Evolutionary conservation across 2,888 invertebrate genomes (phyloP), one percentile per base, ranked within the genome.

Genomic region (Psylliodes chrysocephalus): DNA sequence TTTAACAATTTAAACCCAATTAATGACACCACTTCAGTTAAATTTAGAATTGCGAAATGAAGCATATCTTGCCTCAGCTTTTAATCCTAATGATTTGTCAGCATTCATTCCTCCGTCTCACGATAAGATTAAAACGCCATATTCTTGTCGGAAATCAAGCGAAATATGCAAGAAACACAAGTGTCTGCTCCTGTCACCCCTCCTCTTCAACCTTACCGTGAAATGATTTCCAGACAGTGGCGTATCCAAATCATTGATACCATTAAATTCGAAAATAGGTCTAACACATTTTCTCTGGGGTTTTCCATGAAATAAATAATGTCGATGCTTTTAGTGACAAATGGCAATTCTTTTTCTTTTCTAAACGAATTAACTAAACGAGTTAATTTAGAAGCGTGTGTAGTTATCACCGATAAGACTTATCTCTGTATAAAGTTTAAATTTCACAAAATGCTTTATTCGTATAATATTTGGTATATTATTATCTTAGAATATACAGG

Each of bases 111-210:
- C 22, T 55, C 19, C 30, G 33, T 55, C 49, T n/a, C 30, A 46
- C 17, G 46, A 62, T 62, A 49, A 62, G 55, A 62, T 62, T 55
- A 33, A 62, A 62, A 62, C 40, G 61, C 49, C 55, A 33, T 62
- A 62, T 62, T 54, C 53, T 55, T 55, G 55, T 55, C 61, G 19
- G 61, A 44, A 63, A 63, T 63, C 63, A 63, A 40, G 63, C 57
- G 63, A 59, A 63, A 63, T 63, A 63, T 53, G 57, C 63, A 63
- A 40, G 52, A 64, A 54, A 64, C 46, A 57, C 55, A 64, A 64
- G 64, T 60, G 49, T 46, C 60, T 42, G 17, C 44, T 30, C 38
- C 53, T 46, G 44, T 54, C 47, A 17, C 46, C 33, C 46, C 15
- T 46, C 10, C 44, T 17, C 38, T 40, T 53, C 53, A 12, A 25